Evolutionary conservation across 2,797 vertebrate genomes (phyloP), one percentile per base, ranked within the genome.

Genomic region (Lacerta bilineata): DNA sequence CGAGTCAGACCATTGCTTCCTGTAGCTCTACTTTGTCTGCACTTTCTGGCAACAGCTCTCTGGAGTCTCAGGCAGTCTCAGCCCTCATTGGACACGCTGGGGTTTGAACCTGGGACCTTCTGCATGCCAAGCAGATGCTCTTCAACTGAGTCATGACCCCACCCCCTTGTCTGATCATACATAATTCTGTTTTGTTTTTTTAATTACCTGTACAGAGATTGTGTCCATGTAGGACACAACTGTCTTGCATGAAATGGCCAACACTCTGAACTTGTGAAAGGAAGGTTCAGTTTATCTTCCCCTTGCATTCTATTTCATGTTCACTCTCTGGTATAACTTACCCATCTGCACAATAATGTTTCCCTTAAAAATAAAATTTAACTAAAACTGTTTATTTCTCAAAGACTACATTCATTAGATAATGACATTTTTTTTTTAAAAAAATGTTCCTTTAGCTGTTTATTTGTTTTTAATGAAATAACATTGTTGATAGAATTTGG

Each of bases 331-430:
- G 25, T 20, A 55, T 55, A 68, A 85, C 13, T 33, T 15, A 33
- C 20, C 20, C 59, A 64, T 25, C 36, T 74, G 23, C 8, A 27
- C 27, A 33, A 39, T 50, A 43, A 66, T 66, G 88, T 83, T n/a
- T 84, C 39, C 6, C 69, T 0, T 81, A 79, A 2, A 0, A 76
- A 17, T 74, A 23, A 4, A 0, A 10, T 2, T 68, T 41, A 88
- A 41, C n/a, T 15, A 46, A 75, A 87, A 17, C 66, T 50, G 11
- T 8, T 68, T 74, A 27, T 71, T 10, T 59, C 84, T 78, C 36
- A 74, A 7, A 55, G 11, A 15, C 84, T 82, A 33, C 83, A n/a
- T 11, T 36, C 33, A 25, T 77, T 87, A 93, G 39, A 11, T 41
- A 17, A 64, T 81, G 23, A 10, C 27, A 59, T n/a, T n/a, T n/a